A percentile compares a stretch with the other conserved stretches of the same genome.
These are phyloP conservation scores for Caiman crocodilus DNA, from an alignment of 2,797 vertebrate species.

Conservation along the genomic window DNA sequence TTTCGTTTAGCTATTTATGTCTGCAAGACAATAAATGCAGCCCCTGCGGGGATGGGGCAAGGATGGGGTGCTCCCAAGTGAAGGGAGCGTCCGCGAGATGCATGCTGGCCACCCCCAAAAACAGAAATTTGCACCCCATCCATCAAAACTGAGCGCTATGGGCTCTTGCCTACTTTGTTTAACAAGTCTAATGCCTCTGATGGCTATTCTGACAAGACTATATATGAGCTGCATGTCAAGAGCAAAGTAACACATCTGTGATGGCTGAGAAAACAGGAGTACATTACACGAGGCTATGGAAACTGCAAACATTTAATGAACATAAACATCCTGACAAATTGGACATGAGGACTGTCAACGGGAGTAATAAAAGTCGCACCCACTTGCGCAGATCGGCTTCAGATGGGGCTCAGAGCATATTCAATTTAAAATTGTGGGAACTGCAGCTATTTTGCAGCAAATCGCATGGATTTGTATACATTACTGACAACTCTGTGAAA, in stretches of 20 bases:
- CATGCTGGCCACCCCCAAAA: not conserved
- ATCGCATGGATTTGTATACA: not conserved
- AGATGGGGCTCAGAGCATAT: not conserved
- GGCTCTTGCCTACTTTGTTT: slow-evolving; percentile 27
- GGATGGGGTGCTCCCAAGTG: not conserved
- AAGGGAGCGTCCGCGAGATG: not conserved
- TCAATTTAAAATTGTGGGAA: not conserved
- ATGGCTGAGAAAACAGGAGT: not conserved
- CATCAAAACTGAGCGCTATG: not conserved
- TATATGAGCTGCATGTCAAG: slow-evolving; percentile 13
- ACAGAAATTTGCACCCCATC: not conserved
- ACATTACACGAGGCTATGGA: not conserved
- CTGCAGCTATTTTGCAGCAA: slow-evolving; percentile 3
- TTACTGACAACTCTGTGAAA: not conserved
- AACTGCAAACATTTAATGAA: slow-evolving; percentile 53
- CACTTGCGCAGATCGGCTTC: not conserved
- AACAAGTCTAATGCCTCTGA: slow-evolving; percentile 43
- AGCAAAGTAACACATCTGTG: not conserved
- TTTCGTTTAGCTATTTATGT: not conserved
- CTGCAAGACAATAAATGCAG: not conserved
- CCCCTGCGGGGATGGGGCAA: not conserved
- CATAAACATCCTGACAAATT: slow-evolving; percentile 20
- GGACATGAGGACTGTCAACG: not conserved
- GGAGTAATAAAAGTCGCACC: slow-evolving; percentile 26
- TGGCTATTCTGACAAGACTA: not conserved